Conservation (phyloP, 35 echinoderm and acorn worm genomes). For the Lytechinus pictus region DNA sequence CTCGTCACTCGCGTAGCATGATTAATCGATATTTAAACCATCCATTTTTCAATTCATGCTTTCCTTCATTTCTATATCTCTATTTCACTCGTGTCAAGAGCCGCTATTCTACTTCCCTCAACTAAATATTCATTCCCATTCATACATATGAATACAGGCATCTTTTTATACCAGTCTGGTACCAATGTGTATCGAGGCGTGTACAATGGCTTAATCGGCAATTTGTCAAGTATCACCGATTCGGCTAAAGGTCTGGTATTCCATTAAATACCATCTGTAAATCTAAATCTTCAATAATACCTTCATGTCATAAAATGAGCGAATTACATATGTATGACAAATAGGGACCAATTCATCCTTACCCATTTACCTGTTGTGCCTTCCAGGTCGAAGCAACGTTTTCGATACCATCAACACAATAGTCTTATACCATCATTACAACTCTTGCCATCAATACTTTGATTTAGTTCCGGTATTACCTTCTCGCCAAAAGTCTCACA, state of each 20-base stretch:
- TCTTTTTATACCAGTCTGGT: not conserved
- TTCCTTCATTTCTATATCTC: not conserved
- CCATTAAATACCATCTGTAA: not conserved
- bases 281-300: not conserved
- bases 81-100: not conserved
- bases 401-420: too few species aligned
- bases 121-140: not conserved
- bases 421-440: not conserved
- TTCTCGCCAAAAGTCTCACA: slow-evolving; percentile 16
- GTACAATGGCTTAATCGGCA: not conserved
- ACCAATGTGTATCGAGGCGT: not conserved
- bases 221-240: slow-evolving; percentile 1
- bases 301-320: not conserved
- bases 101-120: not conserved
- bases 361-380: not conserved
- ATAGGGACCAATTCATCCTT: not conserved
- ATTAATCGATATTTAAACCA: slow-evolving; percentile 14
- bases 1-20: not conserved
- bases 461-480: not conserved
- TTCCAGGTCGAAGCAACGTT: too few species aligned
- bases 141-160: not conserved
- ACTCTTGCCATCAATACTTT: not conserved
- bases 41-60: not conserved
- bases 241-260: not conserved
- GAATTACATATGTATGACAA: not conserved